Evolutionary conservation across 1,140 invertebrate genomes (phyloP).

Genomic region (Papilio xuthus): DNA sequence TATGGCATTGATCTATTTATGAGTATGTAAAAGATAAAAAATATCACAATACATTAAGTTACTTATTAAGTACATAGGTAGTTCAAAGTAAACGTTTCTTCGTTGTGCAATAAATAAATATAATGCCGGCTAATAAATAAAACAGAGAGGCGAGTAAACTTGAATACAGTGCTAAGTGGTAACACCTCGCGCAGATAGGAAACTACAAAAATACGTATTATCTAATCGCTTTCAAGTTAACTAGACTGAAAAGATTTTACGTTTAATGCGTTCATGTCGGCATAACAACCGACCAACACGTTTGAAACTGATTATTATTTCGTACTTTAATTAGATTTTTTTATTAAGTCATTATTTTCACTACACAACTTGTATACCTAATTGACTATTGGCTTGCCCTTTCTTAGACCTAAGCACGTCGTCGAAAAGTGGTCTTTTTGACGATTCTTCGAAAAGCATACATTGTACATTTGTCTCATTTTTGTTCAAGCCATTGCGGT

Average conservation of each 20-base stretch:
- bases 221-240: slow-evolving; percentile 61
- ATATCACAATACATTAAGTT: no score
- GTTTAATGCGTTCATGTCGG: slow-evolving; percentile 35
- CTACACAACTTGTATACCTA: not conserved
- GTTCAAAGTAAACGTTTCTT: no score
- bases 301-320: not conserved
- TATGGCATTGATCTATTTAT: no score
- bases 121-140: no score
- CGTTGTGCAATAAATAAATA: no score
- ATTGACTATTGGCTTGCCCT: no score
- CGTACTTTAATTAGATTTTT: not conserved
- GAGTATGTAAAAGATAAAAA: no score
- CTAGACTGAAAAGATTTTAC: slow-evolving; percentile 68
- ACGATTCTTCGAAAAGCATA: not conserved
- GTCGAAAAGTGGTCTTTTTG: not conserved
- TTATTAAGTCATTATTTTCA: not conserved
- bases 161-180: slow-evolving; percentile 12
- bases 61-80: no score
- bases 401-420: no score
- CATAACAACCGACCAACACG: not conserved
- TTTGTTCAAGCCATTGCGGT: no score
- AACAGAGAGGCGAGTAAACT: not conserved
- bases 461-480: no score
- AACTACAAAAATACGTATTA: slow-evolving; percentile 50
- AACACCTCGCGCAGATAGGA: slow-evolving; percentile 46